Evolutionary conservation across 2,113 vertebrate genomes (phyloP).

Genomic region (Taxidea taxus): DNA sequence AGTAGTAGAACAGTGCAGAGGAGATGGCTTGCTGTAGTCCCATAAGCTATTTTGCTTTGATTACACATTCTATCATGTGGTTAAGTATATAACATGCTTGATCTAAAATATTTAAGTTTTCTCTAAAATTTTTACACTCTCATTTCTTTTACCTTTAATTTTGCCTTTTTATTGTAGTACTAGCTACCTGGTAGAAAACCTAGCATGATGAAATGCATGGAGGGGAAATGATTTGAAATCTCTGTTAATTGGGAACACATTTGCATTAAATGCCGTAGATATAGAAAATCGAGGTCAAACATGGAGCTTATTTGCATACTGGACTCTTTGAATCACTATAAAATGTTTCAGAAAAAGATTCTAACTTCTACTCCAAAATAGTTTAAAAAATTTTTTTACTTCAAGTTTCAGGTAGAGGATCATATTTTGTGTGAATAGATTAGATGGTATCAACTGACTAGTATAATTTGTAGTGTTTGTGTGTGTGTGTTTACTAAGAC

Average conservation of each 20-base stretch:
- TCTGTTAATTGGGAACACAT: neutral
- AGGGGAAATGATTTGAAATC: neutral
- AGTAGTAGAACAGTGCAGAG: slow-evolving; percentile 55
- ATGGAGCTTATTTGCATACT: neutral
- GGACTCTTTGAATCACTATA: neutral
- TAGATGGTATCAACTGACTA: neutral
- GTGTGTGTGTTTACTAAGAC: neutral
- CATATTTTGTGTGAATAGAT: neutral
- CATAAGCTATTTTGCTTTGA: slow-evolving; percentile 68
- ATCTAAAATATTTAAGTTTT: neutral
- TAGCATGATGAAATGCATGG: neutral
- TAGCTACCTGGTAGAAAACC: neutral
- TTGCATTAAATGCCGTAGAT: neutral
- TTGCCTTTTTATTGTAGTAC: neutral
- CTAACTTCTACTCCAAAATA: neutral
- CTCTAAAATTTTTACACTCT: neutral
- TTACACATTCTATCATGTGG: neutral
- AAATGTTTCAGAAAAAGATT: neutral
- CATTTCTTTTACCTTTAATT: neutral
- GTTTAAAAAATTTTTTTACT: neutral
- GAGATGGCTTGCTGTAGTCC: slow-evolving; percentile 55
- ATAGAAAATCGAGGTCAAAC: neutral
- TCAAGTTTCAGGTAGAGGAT: neutral
- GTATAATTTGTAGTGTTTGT: neutral
- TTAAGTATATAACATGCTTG: neutral